Percentiles rank a stretch among this genome's conserved stretches.
phyloP scores from a whole-genome alignment of 2,797 vertebrate species.

The Loriculus beryllinus region DNA sequence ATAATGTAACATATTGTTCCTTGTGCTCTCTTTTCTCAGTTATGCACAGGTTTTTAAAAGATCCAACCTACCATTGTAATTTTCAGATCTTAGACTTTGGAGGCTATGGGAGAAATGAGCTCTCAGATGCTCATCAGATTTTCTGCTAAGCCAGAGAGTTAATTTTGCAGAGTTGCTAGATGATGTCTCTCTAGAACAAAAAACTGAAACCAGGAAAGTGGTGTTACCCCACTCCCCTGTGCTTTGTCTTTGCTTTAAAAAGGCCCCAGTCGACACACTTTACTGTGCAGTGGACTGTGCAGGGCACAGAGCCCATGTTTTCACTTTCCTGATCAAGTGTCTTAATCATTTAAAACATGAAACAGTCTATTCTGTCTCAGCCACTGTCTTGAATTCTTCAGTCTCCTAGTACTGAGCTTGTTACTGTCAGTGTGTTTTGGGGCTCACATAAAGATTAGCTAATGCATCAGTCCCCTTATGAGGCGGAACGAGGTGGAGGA shows the following conservation, averaged over 20 bases:
- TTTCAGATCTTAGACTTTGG: background rate
- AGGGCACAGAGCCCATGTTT: rapidly evolving
- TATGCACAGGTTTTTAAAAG: background rate
- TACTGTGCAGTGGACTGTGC: background rate
- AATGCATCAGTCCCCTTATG: background rate
- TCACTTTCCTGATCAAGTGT: background rate
- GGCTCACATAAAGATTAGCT: background rate
- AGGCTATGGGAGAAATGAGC: background rate
- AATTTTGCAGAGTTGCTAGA: background rate
- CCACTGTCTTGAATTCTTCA: background rate
- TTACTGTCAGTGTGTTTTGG: background rate
- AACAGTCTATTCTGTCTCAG: background rate
- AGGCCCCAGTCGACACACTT: background rate
- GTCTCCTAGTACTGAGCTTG: background rate
- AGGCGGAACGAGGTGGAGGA: background rate
- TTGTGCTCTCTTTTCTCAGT: background rate
- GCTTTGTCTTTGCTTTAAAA: background rate
- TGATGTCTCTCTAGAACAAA: background rate
- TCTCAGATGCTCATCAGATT: background rate
- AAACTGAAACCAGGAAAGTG: background rate
- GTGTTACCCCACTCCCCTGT: background rate
- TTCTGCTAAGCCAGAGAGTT: background rate
- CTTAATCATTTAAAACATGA: background rate
- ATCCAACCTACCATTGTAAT: background rate
- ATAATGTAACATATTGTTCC: background rate